phyloP scores from a whole-genome alignment of 2,113 vertebrate species.

The Anthoscopus minutus region DNA sequence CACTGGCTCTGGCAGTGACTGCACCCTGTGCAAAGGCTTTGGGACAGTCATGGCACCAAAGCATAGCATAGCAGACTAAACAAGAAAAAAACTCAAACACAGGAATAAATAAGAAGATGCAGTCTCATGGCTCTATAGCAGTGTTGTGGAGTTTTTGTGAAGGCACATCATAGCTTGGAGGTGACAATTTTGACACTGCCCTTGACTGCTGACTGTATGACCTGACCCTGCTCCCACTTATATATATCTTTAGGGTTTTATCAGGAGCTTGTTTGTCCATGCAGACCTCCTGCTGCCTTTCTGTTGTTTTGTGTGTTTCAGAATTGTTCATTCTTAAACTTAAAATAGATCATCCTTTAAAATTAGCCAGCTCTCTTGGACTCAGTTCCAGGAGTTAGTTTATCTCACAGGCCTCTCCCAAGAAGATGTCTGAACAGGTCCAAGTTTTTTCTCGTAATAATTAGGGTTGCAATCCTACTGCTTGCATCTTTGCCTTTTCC shows the following conservation, averaged over 20 bases:
- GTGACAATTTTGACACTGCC: neutral
- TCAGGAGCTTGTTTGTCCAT: neutral
- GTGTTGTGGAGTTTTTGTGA: neutral
- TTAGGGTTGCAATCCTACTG: neutral
- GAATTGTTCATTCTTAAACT: neutral
- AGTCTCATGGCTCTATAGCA: too few relatives aligned
- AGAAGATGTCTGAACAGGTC: neutral
- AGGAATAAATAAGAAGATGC: neutral
- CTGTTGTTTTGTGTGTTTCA: neutral
- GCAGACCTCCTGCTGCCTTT: neutral
- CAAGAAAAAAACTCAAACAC: neutral
- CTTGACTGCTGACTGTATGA: neutral
- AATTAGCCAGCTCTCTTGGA: neutral
- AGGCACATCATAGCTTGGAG: neutral
- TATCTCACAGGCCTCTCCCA: neutral
- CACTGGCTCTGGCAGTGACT: neutral
- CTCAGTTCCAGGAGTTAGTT: neutral
- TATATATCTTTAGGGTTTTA: neutral
- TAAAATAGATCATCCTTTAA: neutral
- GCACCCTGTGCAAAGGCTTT: neutral
- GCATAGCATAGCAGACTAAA: neutral
- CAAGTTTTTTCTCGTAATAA: neutral
- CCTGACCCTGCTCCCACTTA: neutral
- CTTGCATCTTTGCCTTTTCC: neutral
- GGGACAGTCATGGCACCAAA: neutral